Conservation (phyloP, 2,888 invertebrate genomes). For the Aplocera efformata region DNA sequence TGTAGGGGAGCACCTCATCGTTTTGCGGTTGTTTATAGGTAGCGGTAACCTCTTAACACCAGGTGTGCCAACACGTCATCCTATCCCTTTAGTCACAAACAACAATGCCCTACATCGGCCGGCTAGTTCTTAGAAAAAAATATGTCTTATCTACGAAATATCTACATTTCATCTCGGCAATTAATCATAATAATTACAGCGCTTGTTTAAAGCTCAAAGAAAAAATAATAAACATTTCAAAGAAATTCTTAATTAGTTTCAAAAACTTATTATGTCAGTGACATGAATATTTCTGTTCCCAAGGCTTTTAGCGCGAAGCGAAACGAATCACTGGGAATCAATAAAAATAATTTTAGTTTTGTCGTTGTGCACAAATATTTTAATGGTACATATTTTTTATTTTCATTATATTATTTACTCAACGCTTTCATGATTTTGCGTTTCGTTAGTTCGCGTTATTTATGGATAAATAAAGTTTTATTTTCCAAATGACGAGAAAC, state of each 20-base stretch:
- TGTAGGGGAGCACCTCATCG: too few relatives aligned
- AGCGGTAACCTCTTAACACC: too few relatives aligned
- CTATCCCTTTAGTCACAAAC: conserved; percentile 22
- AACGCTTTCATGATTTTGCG: too few relatives aligned
- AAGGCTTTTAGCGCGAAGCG: conserved; percentile 19
- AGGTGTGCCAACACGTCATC: too few relatives aligned
- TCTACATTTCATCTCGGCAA: conserved; percentile 35
- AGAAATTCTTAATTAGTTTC: conserved; percentile 34
- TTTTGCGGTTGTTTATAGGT: too few relatives aligned
- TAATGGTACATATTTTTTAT: too few relatives aligned
- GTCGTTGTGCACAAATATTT: too few relatives aligned
- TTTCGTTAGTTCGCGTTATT: too few relatives aligned
- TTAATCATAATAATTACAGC: conserved; percentile 40
- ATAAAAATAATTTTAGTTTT: background rate
- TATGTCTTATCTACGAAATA: conserved; percentile 21
- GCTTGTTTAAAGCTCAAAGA: conserved; percentile 24
- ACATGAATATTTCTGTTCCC: conserved; percentile 28
- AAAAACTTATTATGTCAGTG: conserved; percentile 32
- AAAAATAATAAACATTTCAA: conserved; percentile 33
- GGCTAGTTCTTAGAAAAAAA: conserved; percentile 16
- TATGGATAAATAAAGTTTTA: too few relatives aligned
- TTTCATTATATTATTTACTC: too few relatives aligned
- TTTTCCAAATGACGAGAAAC: too few relatives aligned
- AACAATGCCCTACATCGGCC: conserved; percentile 25
- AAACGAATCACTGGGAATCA: conserved; percentile 11